A percentile compares a stretch with the other conserved stretches of the same genome.
Conservation (phyloP, 2,888 invertebrate genomes). For the Halocaridina rubra region DNA sequence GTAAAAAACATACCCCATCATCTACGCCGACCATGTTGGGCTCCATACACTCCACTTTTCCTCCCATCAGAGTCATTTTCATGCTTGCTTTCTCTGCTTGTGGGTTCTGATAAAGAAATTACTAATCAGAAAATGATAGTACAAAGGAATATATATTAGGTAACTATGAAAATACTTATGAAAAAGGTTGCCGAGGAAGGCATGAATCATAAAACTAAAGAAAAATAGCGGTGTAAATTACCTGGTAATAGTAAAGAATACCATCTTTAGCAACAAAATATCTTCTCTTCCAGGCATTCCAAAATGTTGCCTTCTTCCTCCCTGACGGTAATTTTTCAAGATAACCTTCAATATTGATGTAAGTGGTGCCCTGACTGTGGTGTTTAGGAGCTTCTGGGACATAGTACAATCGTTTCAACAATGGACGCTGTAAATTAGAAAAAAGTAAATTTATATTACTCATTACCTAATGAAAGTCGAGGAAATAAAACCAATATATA, state of each 20-base stretch:
- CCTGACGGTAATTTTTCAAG: constrained; percentile 72
- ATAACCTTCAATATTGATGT: constrained; percentile 72
- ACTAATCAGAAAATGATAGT: too few species aligned
- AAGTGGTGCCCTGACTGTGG: constrained; percentile 62
- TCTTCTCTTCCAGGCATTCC: constrained; percentile 73
- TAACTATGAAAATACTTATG: too few species aligned
- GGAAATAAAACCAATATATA: too few species aligned
- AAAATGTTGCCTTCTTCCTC: constrained; percentile 72
- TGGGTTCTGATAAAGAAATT: constrained; percentile 68
- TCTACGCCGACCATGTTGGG: constrained; percentile 71
- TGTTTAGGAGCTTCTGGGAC: constrained; percentile 62
- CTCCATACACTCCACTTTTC: constrained; percentile 70
- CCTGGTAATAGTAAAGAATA: constrained; percentile 71
- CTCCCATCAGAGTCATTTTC: constrained; percentile 71
- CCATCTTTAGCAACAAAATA: constrained; percentile 73
- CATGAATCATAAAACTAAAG: too few species aligned
- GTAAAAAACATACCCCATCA: constrained; percentile 70
- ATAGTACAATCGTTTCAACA: constrained; percentile 65
- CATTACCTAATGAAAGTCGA: too few species aligned
- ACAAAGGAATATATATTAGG: too few species aligned
- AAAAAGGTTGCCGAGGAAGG: too few species aligned
- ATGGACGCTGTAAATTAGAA: too few species aligned
- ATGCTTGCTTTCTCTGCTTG: constrained; percentile 69
- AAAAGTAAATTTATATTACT: too few species aligned
- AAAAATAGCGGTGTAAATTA: too few species aligned